Conservation (phyloP, 2,888 invertebrate genomes). For the Ochropleura leucogaster region DNA sequence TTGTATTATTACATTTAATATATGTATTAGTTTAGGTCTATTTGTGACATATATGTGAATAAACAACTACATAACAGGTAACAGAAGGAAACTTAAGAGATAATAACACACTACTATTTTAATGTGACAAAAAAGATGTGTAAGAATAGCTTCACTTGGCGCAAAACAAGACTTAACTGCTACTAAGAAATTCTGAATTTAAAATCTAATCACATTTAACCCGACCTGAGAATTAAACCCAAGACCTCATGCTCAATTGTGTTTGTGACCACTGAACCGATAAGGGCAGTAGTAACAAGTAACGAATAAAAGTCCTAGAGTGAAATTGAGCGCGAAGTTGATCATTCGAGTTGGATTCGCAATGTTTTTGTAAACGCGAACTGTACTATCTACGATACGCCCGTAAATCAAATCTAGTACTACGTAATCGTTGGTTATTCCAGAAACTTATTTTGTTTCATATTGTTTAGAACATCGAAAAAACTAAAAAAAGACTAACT, state of each 20-base stretch:
- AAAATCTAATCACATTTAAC: background rate
- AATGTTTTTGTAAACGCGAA: background rate
- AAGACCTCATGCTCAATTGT: background rate
- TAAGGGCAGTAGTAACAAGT: background rate
- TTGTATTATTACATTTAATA: no score
- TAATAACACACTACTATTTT: background rate
- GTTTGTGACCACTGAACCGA: background rate
- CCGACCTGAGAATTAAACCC: background rate
- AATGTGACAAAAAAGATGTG: background rate
- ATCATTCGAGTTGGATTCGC: background rate
- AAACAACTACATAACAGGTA: background rate
- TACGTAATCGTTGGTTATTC: background rate
- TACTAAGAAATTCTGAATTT: background rate
- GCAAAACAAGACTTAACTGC: background rate
- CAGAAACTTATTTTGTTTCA: background rate
- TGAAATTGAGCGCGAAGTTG: background rate
- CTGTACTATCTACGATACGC: background rate
- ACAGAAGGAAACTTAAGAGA: background rate
- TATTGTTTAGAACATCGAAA: background rate
- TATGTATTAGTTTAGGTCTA: no score
- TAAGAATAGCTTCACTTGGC: background rate
- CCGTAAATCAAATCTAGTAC: background rate
- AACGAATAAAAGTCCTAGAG: background rate
- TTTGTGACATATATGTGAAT: no score
- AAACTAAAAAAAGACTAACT: background rate